Percentiles rank a stretch among this genome's conserved stretches.
Evolutionary conservation across 2,888 invertebrate species (phyloP).

Genomic region (Calephelis perditalis): DNA sequence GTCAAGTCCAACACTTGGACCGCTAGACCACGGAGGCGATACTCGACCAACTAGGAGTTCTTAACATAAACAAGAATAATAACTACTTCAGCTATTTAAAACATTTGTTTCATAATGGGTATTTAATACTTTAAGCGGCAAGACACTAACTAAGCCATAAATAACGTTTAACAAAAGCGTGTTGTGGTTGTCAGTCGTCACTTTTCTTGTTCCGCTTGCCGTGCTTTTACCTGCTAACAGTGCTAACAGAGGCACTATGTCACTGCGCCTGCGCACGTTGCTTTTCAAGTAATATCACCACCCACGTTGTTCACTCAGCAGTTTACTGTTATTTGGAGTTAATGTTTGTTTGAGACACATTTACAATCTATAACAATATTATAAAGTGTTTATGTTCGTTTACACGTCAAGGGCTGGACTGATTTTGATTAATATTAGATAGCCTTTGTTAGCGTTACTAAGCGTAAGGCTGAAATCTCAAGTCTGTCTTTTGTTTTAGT

Average conservation of each 20-base stretch:
- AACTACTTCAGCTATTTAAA: too few species aligned
- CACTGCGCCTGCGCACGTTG: slow-evolving; percentile 38
- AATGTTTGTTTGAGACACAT: not conserved
- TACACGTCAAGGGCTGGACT: too few species aligned
- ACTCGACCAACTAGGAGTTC: too few species aligned
- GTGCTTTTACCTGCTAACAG: slow-evolving; percentile 38
- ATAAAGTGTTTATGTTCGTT: too few species aligned
- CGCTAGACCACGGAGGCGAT: too few species aligned
- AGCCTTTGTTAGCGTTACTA: too few species aligned
- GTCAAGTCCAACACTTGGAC: too few species aligned
- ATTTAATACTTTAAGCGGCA: not conserved
- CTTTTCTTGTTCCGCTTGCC: slow-evolving; percentile 12
- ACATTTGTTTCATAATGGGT: not conserved
- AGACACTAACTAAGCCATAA: not conserved
- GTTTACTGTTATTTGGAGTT: not conserved
- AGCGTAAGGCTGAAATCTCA: too few species aligned
- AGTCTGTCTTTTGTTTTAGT: too few species aligned
- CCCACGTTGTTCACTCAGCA: slow-evolving; percentile 38
- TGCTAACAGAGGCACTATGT: slow-evolving; percentile 43
- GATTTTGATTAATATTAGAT: too few species aligned
- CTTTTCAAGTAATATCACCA: slow-evolving; percentile 43
- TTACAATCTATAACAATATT: not conserved
- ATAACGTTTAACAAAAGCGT: not conserved
- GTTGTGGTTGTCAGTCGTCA: slow-evolving; percentile 13
- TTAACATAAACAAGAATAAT: too few species aligned